Evolutionary conservation across 2,797 vertebrate species (phyloP).

Genomic region (Parauchenoglanis ngamensis): DNA sequence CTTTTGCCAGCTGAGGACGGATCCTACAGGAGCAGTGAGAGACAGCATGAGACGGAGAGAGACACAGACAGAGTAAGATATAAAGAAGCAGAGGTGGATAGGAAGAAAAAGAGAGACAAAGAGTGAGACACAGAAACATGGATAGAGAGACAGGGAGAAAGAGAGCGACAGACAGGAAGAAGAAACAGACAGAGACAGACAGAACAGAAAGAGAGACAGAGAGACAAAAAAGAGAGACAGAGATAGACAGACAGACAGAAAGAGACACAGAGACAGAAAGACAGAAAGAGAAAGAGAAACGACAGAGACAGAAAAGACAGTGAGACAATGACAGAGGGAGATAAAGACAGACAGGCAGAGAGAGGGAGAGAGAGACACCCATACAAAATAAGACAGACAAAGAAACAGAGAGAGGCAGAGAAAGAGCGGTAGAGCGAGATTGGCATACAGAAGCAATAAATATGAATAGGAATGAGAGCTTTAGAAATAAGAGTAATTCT

Average conservation of each 20-base stretch:
- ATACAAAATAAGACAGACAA: neutral
- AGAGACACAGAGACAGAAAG: neutral
- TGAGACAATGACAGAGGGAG: neutral
- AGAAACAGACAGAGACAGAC: neutral
- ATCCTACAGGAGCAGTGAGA: constrained; percentile 75
- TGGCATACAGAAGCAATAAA: neutral
- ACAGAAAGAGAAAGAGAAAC: neutral
- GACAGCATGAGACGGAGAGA: neutral
- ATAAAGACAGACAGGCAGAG: constrained; percentile 21
- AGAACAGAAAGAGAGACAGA: neutral
- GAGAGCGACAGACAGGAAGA: neutral
- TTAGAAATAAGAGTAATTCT: neutral
- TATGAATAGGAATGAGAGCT: neutral
- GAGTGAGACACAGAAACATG: neutral
- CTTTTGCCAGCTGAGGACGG: constrained; percentile 93
- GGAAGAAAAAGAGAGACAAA: neutral
- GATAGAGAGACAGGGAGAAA: neutral
- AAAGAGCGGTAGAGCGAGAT: neutral
- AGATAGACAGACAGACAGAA: neutral
- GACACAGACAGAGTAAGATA: neutral
- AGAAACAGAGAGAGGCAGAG: neutral
- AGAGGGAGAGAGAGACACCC: neutral
- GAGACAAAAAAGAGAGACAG: neutral
- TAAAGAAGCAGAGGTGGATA: neutral
- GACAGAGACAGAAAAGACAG: neutral